Conservation (phyloP, 2,113 vertebrate species). For the Bombycilla garrulus region DNA sequence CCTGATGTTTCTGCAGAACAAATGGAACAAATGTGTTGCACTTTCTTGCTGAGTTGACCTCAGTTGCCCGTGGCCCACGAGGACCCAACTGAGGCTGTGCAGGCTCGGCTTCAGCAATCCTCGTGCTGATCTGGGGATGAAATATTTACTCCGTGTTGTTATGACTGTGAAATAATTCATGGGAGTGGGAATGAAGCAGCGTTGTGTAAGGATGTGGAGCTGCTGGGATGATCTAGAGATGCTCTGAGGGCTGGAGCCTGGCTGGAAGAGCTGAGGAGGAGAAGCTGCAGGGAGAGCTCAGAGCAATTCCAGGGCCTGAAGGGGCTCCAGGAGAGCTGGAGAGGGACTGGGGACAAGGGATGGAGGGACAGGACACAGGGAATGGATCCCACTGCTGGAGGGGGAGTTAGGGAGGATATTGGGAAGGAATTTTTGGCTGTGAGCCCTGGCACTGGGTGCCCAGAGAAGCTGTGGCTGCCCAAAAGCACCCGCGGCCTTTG, state of each 20-base stretch:
- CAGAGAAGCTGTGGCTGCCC: not conserved
- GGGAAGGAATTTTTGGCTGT: rapidly evolving
- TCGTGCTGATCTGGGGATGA: not conserved
- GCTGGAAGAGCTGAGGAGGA: not conserved
- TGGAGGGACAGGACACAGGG: not conserved
- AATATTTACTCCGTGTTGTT: not conserved
- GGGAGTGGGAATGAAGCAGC: rapidly evolving
- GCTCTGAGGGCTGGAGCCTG: not conserved
- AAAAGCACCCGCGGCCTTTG: not conserved
- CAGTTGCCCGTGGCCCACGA: not conserved
- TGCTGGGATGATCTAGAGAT: not conserved
- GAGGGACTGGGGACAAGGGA: not conserved
- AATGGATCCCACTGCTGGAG: not conserved
- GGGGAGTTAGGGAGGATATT: rapidly evolving
- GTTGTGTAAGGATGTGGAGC: not conserved
- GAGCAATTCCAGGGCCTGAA: rapidly evolving
- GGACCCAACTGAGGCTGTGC: not conserved
- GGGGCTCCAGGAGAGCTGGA: not conserved
- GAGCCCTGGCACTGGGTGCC: not conserved
- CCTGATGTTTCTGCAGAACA: not conserved
- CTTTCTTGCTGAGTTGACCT: not conserved
- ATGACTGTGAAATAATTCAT: not conserved
- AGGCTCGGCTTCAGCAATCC: rapidly evolving
- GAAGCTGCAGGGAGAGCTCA: not conserved
- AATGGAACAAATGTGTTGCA: not conserved